Base-by-base conservation (phyloP, 30 jellyfish, hydroid and myxozoan species). In the Aurelia sp. region DNA sequence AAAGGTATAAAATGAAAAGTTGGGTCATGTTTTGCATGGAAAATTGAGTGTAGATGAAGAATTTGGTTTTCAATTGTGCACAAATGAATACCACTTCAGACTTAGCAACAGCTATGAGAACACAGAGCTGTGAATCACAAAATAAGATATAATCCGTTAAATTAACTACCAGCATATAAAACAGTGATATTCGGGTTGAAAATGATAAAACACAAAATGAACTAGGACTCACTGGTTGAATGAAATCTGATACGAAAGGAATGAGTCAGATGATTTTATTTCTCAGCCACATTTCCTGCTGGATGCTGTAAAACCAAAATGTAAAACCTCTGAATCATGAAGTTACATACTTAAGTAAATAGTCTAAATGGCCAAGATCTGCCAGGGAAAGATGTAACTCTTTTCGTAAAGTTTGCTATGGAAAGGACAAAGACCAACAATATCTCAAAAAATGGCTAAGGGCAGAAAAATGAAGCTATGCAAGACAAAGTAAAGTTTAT, bases 211-310 rank as follows among this genome's bases (percentile, higher is more conserved):
- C 90, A 80, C 83, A 80, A 80, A 80, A 69, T 66, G 12, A 80
- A 80, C 82, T 66, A 52, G 67, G 92, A 82, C 92, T 82, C 92
- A 82, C 92, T 82, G 92, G 72, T 82, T 61, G 51, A 40, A 40
- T 40, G 73, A 41, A 82, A 81, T 81, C 66, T 81, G 91, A 79
- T 79, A 80, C 82, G 73, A 80, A 80, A 82, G 92, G 69, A 69
- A 35, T 50, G 78, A 68, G 21, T 77, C 78, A 81, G 80, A 81
- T 37, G 74, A 70, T 77, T 70, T 74, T 84, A 63, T 72, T 83
- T 71, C 79, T 84, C 94, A 84, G 94, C 94, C 94, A 84, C 80
- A 51, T 73, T 84, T 73, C 94, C 94, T 84, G 88, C 94, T 48
- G 94, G 79, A 72, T 73, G 94, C 94, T 84, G 94, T 73, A 84